Evolutionary conservation across 64 coral and sea anemone species (phyloP).

Genomic region (Cladopsammia gracilis): DNA sequence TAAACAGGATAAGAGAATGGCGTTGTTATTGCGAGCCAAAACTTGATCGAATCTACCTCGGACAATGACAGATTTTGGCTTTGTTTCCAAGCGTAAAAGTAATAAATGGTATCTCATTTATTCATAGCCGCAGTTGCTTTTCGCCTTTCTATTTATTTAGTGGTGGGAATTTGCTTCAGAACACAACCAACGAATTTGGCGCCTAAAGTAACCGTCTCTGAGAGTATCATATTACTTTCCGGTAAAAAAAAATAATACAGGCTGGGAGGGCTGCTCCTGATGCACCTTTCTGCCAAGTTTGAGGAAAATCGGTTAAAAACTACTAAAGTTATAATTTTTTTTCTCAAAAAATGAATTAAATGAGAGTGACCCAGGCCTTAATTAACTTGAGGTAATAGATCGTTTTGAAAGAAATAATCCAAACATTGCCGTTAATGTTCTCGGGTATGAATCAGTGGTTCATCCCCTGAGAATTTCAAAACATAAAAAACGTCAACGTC

Average conservation of each 20-base stretch:
- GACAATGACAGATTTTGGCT: background rate
- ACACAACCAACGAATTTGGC: background rate
- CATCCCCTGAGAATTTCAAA: no score
- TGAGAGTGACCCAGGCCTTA: background rate
- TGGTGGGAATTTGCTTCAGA: conserved; percentile 18
- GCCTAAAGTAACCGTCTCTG: background rate
- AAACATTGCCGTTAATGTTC: no score
- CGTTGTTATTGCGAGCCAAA: background rate
- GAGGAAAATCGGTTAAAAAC: no score
- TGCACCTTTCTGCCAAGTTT: no score
- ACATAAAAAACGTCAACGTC: no score
- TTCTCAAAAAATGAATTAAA: background rate
- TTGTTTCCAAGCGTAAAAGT: background rate
- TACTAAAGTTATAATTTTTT: background rate
- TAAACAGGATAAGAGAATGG: background rate
- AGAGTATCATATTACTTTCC: background rate
- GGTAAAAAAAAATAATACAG: no score
- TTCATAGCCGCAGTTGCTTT: background rate
- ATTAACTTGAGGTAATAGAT: conserved; percentile 2
- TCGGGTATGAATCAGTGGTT: no score
- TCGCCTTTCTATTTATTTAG: background rate
- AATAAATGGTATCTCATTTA: conserved; percentile 18
- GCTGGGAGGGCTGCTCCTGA: no score
- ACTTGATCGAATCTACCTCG: conserved; percentile 1
- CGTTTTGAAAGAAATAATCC: no score